phyloP scores from a whole-genome alignment of 2,797 vertebrate genomes.

The Tapirus indicus region DNA sequence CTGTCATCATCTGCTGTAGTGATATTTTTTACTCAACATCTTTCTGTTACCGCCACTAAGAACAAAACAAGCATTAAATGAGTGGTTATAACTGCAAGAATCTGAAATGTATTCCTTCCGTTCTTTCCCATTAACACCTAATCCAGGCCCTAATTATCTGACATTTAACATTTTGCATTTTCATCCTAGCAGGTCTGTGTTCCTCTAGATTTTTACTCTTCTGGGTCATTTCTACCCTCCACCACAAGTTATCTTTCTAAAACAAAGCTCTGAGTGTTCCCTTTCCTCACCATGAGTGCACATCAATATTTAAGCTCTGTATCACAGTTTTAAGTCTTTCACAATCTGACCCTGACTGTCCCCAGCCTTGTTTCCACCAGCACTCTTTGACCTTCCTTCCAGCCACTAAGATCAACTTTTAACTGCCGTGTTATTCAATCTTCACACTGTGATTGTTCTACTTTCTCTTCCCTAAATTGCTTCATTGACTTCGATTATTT shows the following conservation, averaged over 20 bases:
- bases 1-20: not conserved
- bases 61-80: not conserved
- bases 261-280: not conserved
- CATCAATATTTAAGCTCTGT: not conserved
- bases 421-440: not conserved
- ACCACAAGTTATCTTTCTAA: not conserved
- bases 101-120: not conserved
- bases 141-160: not conserved
- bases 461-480: not conserved
- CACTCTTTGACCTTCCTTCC: not conserved
- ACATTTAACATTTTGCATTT: not conserved
- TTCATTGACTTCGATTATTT: not conserved
- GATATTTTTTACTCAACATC: not conserved
- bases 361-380: not conserved
- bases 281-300: not conserved
- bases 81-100: not conserved
- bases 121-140: not conserved
- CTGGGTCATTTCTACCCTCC: not conserved
- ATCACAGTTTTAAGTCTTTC: not conserved
- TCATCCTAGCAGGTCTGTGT: not conserved
- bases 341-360: not conserved
- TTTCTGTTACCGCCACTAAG: not conserved
- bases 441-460: not conserved
- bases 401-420: not conserved
- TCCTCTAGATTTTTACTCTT: not conserved